phyloP scores from a whole-genome alignment of 2,797 vertebrate species.

The Chaenodraco wilsoni region DNA sequence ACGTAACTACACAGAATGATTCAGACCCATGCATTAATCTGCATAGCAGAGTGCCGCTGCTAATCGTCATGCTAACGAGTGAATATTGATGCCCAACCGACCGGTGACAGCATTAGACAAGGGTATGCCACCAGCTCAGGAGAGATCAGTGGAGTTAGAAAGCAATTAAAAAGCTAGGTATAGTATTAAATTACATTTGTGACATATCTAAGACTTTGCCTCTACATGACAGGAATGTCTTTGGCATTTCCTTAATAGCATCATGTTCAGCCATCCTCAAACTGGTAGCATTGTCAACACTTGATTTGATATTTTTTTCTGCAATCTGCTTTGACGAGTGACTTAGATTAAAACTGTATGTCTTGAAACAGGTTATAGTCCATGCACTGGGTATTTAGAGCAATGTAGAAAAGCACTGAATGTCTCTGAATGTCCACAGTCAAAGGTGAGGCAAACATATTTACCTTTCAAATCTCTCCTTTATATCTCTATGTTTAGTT shows the following conservation, averaged over 20 bases:
- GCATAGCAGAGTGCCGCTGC: slow-evolving; percentile 12
- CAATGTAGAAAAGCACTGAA: neutral
- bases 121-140: slow-evolving; percentile 10
- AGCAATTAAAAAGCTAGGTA: slow-evolving; percentile 19
- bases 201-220: neutral
- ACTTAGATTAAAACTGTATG: no score
- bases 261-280: neutral
- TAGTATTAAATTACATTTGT: slow-evolving; percentile 5
- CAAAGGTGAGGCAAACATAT: neutral
- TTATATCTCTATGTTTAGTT: no score
- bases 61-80: slow-evolving; percentile 42
- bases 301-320: neutral
- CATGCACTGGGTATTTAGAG: neutral
- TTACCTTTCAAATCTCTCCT: neutral
- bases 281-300: neutral
- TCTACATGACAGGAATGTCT: neutral
- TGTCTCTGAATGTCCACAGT: neutral
- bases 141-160: slow-evolving; percentile 25
- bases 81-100: slow-evolving; percentile 21
- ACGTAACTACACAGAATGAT: slow-evolving; percentile 39
- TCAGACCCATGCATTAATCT: slow-evolving; percentile 36
- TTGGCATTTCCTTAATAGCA: neutral
- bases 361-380: neutral
- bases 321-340: no score
- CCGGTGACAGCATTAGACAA: slow-evolving; percentile 16